A percentile compares a stretch with the other conserved stretches of the same genome.
phyloP scores from a whole-genome alignment of 2,888 invertebrate species.

The Bombyx huttoni region DNA sequence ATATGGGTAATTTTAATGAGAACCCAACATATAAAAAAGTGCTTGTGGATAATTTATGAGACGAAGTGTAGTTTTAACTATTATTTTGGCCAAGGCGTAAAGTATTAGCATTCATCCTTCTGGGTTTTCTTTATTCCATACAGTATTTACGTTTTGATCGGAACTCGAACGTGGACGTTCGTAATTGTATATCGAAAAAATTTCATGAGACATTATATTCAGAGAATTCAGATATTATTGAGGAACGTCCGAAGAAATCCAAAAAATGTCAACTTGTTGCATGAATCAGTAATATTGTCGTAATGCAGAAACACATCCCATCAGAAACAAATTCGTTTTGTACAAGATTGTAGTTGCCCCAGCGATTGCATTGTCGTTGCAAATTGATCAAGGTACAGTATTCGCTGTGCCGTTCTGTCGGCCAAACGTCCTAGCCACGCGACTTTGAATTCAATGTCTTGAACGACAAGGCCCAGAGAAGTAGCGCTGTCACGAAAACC shows the following conservation, averaged over 20 bases:
- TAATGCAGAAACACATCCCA: neutral
- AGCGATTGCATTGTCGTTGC: slow-evolving; percentile 4
- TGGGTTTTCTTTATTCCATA: no score
- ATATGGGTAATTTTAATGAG: no score
- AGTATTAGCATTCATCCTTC: no score
- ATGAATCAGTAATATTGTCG: neutral
- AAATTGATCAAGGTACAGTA: slow-evolving; percentile 5
- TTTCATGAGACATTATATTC: neutral
- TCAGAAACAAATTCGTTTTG: neutral
- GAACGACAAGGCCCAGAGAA: neutral
- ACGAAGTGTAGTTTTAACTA: no score
- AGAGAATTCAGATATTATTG: neutral
- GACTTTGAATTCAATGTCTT: neutral
- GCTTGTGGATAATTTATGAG: no score
- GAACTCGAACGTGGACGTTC: no score
- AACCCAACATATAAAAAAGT: no score
- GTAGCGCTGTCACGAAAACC: slow-evolving; percentile 1
- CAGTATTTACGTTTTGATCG: no score
- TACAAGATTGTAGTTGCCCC: neutral
- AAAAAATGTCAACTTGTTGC: neutral
- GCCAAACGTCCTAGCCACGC: neutral
- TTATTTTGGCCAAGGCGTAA: no score
- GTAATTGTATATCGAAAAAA: no score
- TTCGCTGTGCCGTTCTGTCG: slow-evolving; percentile 1
- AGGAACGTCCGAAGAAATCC: neutral